Evolutionary conservation across 1,140 invertebrate species (phyloP), one percentile per base, ranked within the genome.

Genomic region (Linepithema humile): DNA sequence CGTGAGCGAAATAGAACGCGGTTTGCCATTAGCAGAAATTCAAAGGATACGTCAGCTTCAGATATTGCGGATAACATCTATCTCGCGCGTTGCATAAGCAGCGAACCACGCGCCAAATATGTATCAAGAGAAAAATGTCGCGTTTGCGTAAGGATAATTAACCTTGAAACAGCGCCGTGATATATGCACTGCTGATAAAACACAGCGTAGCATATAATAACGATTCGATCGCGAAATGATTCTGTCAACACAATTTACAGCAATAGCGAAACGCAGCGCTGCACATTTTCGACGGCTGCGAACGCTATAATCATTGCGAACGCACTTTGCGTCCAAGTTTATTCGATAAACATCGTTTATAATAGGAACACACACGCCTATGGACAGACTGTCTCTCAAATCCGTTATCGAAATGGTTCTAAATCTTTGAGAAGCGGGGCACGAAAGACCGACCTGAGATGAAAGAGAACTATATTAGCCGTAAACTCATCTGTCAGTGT

Each of bases 401-500:
- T 87, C 85, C 85, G 50, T 89, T 88, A 85, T 87, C 83, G 87
- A 78, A 38, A 45, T 74, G 78, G 77, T 45, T 82, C 23, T 74
- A 83, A 83, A 89, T 88, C 83, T 86, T 65, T 70, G 64, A n/a
- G n/a, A 82, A 70, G 86, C 38, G 40, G 20, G n/a, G 83, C 9
- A n/a, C 45, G 75, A 87, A 67, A 62, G 67, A 73, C 88, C 92
- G 92, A 92, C 89, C n/a, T 59, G 83, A 92, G 91, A 91, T 94
- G 91, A 94, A 94, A 93, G 92, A 86, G 82, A 88, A 88, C 89
- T 90, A 91, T 92, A 93, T 94, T 94, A 94, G 93, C 93, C 91
- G 91, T 93, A 92, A 94, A 93, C 92, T 93, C 92, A 94, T 94
- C 93, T 91, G 93, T 94, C 93, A 94, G 92, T 90, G 93, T 94